These are phyloP conservation scores for Lithophane socia DNA, from an alignment of 2,888 invertebrate species.

Conservation along the genomic window DNA sequence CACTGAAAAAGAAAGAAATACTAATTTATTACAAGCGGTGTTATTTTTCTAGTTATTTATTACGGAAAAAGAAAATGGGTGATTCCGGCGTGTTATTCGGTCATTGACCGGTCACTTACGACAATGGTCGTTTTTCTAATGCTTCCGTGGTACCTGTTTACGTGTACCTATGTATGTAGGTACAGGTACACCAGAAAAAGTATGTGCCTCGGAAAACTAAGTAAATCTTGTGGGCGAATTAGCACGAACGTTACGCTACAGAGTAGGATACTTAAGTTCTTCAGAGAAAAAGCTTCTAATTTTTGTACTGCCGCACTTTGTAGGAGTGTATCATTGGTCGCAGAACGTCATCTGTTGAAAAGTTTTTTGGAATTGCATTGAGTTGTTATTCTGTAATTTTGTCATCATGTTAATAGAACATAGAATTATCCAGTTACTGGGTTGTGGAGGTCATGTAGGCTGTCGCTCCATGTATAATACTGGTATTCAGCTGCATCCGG, in stretches of 20 bases:
- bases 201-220: not conserved
- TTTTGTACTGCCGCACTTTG: not conserved
- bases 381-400: not conserved
- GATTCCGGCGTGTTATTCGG: conserved; percentile 35
- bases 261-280: no score
- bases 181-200: not conserved
- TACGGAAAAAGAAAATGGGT: conserved; percentile 26
- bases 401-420: not conserved
- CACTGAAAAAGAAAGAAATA: conserved; percentile 29
- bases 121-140: conserved; percentile 43
- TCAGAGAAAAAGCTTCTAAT: not conserved
- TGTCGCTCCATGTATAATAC: no score
- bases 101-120: conserved; percentile 49
- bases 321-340: not conserved
- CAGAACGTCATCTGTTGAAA: not conserved
- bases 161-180: conserved; percentile 4
- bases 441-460: no score
- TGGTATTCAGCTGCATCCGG: no score
- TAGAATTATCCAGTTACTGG: no score
- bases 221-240: not conserved
- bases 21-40: conserved; percentile 9
- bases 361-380: not conserved
- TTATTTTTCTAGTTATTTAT: conserved; percentile 33
- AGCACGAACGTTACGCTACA: not conserved
- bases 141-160: conserved; percentile 57